Percentiles rank a stretch among this genome's conserved stretches.
Conservation (phyloP, 2,888 invertebrate genomes). For the Phyllotreta striolata region DNA sequence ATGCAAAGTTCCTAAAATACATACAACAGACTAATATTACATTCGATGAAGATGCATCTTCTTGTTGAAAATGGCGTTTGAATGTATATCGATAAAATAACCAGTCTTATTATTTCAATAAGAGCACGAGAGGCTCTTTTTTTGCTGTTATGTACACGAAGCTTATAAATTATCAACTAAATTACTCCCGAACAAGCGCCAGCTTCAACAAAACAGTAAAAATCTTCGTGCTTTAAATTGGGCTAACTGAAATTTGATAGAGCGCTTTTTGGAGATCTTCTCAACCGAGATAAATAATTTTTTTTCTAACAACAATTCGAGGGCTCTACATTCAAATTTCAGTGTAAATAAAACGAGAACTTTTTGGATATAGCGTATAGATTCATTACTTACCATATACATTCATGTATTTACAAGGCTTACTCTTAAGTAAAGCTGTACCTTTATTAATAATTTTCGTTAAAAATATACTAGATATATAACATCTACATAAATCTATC, state of each 20-base stretch:
- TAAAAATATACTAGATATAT: conserved; percentile 41
- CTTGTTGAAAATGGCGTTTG: conserved; percentile 44
- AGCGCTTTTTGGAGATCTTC: neutral
- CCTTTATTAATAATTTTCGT: conserved; percentile 47
- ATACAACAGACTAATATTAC: conserved; percentile 55
- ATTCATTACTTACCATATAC: conserved; percentile 43
- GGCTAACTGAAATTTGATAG: conserved; percentile 22
- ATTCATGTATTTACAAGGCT: conserved; percentile 54
- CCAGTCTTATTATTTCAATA: conserved; percentile 48
- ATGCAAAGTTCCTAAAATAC: conserved; percentile 46
- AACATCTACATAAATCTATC: conserved; percentile 40
- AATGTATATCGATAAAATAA: conserved; percentile 36
- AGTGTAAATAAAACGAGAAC: conserved; percentile 40
- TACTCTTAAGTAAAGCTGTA: conserved; percentile 57
- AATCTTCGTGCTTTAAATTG: conserved; percentile 24
- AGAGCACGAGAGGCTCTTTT: conserved; percentile 25
- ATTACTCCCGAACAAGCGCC: conserved; percentile 33
- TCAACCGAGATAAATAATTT: neutral
- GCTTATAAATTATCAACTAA: conserved; percentile 45
- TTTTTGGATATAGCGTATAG: conserved; percentile 43
- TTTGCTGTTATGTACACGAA: conserved; percentile 43
- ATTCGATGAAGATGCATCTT: conserved; percentile 42
- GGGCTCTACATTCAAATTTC: conserved; percentile 19
- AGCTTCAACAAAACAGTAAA: conserved; percentile 44
- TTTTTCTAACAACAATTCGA: conserved; percentile 5